Base-by-base conservation (phyloP, 2,888 invertebrate genomes). In the Frankliniella fusca region DNA sequence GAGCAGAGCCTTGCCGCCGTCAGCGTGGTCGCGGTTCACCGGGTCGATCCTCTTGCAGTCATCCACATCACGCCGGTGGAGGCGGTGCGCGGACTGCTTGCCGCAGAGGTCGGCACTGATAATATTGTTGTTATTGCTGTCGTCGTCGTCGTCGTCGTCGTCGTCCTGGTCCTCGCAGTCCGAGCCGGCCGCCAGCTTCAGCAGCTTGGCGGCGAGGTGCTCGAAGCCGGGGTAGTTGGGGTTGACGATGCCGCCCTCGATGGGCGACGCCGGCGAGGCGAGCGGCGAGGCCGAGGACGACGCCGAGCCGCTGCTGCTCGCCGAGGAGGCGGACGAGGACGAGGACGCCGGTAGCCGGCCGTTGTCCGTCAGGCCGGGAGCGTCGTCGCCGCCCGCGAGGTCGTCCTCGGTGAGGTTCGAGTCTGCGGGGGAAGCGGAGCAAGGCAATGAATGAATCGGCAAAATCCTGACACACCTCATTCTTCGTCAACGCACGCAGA, bases 171-270 rank as follows among this genome's bases (percentile, higher is more conserved):
- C 90, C 89, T 88, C 88, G 82, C 87, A 86, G 83, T 88, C 90
- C 83, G 88, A 89, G 83, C 90, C 92, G 70, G 70, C 70, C 70
- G 27, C 70, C 70, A 76, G 70, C 27, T 76, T 76, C 70, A 76
- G 70, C 85, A 94, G 89, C 83, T 93, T 93, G 86, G 93, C 93
- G 27, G 94, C 94, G 86, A 94, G 90, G 88, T 94, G 94, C 87
- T 95, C 94, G 88, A 95, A 95, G 83, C 95, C 94, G 38, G 94
- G 93, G 89, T 95, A 95, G 88, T 95, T 95, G 81, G 94, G 94
- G 89, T 95, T 95, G 86, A 94, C 93, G 85, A 94, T 94, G 85
- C 94, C 94, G n/a, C 83, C 83, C 28, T 83, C 81, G 15, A 61
- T 8, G 61, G 61, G 61, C 20, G 70, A 11, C 1, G 83, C 82